Evolutionary conservation across 2,797 vertebrate species (phyloP), one percentile per base, ranked within the genome.

Genomic region (Craterocephalus amniculus): DNA sequence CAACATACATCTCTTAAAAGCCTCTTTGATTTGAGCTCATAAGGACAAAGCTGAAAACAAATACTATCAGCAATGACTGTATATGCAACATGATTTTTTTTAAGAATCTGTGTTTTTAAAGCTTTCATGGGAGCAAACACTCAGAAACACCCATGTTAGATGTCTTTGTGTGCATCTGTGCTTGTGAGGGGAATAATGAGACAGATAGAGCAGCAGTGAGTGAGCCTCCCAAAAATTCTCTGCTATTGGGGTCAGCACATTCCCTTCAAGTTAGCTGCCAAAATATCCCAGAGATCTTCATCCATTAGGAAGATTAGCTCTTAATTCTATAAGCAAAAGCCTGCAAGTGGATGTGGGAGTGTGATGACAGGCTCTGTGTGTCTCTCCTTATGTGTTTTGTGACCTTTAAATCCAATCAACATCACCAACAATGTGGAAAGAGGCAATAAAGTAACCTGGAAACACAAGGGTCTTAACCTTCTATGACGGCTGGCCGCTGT

Each of bases 331-430:
- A 72, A 83, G 67, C 79, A 65, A 57, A 66, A 56, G 61, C 52
- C 75, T 56, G 69, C 13, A 22, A 56, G 67, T 74, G 54, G 84
- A 62, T 24, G 75, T 49, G 78, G 72, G 70, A 62, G 80, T 35
- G 63, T 62, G 74, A 69, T 69, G 83, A 83, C 71, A 83, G 48
- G 70, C 61, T 32, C 45, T 45, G 38, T 43, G 71, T 35, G 76
- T 48, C 26, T 48, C 13, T 59, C 51, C 72, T 63, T 64, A 48
- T 74, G 61, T 69, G 60, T 14, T 6, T 43, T 20, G 4, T 83
- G 87, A 92, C 90, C 89, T 93, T 94, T 93, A 81, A 90, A 90
- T 92, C 79, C 79, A 88, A 93, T 92, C 87, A 85, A n/a, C 86
- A 78, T 78, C 52, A 79, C 76, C 68, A 83, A 83, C 77, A 85